These are phyloP conservation scores for Drosophila ezoana DNA, from an alignment of 2,888 invertebrate genomes.

Conservation along the genomic window DNA sequence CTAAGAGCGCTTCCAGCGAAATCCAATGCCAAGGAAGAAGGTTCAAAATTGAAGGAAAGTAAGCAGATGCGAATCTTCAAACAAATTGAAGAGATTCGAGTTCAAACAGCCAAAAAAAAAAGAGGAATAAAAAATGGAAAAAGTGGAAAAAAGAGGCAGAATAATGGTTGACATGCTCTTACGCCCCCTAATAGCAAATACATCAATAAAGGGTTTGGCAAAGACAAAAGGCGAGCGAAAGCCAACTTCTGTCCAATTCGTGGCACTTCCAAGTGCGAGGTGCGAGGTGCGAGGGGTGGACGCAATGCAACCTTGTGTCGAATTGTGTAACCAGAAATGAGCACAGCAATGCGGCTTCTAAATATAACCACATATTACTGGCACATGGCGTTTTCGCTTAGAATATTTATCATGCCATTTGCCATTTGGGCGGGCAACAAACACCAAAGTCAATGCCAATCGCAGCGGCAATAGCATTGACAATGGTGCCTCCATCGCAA, in stretches of 20 bases:
- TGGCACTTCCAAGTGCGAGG: conserved; percentile 8
- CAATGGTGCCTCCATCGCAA: conserved; percentile 10
- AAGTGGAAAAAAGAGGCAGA: neutral
- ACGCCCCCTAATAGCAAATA: neutral
- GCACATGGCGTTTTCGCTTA: conserved; percentile 47
- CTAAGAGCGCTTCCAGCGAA: neutral
- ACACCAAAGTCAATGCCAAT: conserved; percentile 60
- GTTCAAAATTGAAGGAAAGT: conserved; percentile 4
- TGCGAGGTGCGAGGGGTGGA: conserved; percentile 4
- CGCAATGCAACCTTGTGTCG: conserved; percentile 27
- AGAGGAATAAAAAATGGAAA: neutral
- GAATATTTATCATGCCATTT: conserved; percentile 62
- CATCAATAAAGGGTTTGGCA: conserved; percentile 23
- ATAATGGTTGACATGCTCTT: neutral
- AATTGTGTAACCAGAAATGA: conserved; percentile 16
- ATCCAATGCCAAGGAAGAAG: conserved; percentile 1
- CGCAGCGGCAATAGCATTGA: conserved; percentile 29
- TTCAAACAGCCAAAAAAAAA: neutral
- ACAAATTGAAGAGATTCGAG: conserved; percentile 8
- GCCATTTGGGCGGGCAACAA: conserved; percentile 17
- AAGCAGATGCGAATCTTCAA: conserved; percentile 1
- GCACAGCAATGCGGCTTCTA: conserved; percentile 33
- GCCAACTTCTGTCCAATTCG: conserved; percentile 2
- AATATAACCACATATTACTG: conserved; percentile 41
- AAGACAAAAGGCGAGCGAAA: conserved; percentile 1